A percentile compares a stretch with the other conserved stretches of the same genome.
Evolutionary conservation across 2,888 invertebrate genomes (phyloP).

Genomic region (Mesorhabditis belari): DNA sequence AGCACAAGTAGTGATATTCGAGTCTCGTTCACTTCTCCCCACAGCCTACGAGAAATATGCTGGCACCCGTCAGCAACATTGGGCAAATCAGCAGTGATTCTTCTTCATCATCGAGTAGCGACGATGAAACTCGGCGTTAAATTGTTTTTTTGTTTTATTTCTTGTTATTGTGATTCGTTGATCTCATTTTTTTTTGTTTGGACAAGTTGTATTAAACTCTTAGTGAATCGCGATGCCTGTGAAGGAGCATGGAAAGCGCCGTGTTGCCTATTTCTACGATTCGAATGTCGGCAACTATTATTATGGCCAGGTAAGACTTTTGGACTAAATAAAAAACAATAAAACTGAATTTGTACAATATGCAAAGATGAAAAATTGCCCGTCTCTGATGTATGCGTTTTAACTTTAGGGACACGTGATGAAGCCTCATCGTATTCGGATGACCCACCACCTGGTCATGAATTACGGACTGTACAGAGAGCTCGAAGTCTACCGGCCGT

Average conservation of each 20-base stretch:
- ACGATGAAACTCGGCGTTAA: conserved; percentile 21
- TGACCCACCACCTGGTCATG: conserved; percentile 95
- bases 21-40: background rate
- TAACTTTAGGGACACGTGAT: conserved; percentile 88
- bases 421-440: conserved; percentile 99
- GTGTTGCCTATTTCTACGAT: conserved; percentile 51
- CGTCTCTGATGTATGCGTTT: background rate
- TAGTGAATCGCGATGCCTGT: too few species aligned
- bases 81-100: conserved; percentile 41
- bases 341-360: background rate
- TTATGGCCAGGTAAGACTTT: conserved; percentile 64
- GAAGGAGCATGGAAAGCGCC: conserved; percentile 42
- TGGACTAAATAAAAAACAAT: background rate
- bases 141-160: conserved; percentile 2
- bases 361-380: too few species aligned
- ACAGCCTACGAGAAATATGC: background rate
- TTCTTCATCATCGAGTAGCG: conserved; percentile 32
- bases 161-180: too few species aligned
- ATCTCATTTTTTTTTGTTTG: too few species aligned
- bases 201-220: too few species aligned
- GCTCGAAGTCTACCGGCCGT: conserved; percentile 99
- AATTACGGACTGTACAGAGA: conserved; percentile 98
- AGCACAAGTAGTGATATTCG: background rate
- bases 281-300: conserved; percentile 98
- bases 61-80: conserved; percentile 10